Evolutionary conservation across 92 coral and sea anemone genomes (phyloP), one percentile per base, ranked within the genome.

Genomic region (Zoanthus gigantus): DNA sequence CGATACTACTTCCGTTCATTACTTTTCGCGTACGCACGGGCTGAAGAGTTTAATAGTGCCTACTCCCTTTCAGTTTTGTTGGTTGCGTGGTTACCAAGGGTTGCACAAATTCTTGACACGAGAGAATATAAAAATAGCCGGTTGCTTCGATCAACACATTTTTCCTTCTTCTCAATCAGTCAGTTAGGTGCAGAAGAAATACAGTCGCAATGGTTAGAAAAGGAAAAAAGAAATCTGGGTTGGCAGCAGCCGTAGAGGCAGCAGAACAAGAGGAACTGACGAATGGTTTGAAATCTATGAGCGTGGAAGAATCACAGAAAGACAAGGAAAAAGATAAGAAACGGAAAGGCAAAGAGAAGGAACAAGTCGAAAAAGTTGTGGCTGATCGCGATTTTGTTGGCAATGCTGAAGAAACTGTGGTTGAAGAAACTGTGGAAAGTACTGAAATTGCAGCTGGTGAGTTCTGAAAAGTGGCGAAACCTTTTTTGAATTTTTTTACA

Each of bases 221-320:
- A 81, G 85, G 94, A 14, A 92, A 93, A 86, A 97, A 97, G 89
- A 94, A 96, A 88, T 72, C 93, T 53, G 94, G 96, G 52, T 86
- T 97, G 30, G 98, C 98, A 17, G 99, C 99, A 0, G 98, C 99
- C n/a, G 99, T 97, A 2, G 94, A 95, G 76, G 97, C 96, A 69
- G 99, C 99, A 0, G 99, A 96, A 77, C 93, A 92, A 48, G 96
- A 89, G 79, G 78, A 69, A n/a, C 87, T 78, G 68, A 89, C 88
- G 45, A 88, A 94, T 46, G 93, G 86, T 30, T 13, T 76, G 75
- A 86, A 92, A 84, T 34, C 85, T 73, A 44, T 77, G 71, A 73
- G 17, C n/a, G 88, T 86, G 17, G 77, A 79, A 48, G 72, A 73
- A 23, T 73, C 79, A 29, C 58, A 57, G 83, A 84, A 77, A 45